Percentiles rank a stretch among this genome's conserved stretches.
Conservation (phyloP, 2,113 vertebrate species). For the Scophthalmus maximus region DNA sequence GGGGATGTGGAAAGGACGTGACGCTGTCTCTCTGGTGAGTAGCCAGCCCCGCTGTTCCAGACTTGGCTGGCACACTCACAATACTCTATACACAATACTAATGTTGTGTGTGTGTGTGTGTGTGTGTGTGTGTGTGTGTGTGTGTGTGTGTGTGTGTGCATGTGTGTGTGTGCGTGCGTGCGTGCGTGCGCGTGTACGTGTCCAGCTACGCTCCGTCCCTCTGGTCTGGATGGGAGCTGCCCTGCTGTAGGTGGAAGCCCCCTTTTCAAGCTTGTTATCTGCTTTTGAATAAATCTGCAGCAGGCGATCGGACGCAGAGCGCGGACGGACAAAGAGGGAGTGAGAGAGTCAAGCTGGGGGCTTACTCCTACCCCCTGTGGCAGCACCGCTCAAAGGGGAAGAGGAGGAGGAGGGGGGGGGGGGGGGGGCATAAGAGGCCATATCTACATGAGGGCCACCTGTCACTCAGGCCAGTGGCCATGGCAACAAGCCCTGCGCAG, state of each 20-base stretch:
- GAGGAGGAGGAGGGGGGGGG: neutral
- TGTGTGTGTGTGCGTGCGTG: neutral
- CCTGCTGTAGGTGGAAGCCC: slow-evolving; percentile 58
- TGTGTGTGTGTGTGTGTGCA: no score
- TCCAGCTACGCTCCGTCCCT: slow-evolving; percentile 27
- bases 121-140: no score
- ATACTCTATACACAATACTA: slow-evolving; percentile 8
- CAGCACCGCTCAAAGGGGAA: slow-evolving; percentile 20
- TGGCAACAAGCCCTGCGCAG: slow-evolving; percentile 77
- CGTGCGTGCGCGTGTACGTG: neutral
- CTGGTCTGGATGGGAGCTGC: slow-evolving; percentile 38
- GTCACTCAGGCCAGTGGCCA: slow-evolving; percentile 79
- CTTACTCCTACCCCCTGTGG: slow-evolving; percentile 38
- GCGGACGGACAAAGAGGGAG: slow-evolving; percentile 52
- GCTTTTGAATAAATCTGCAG: slow-evolving; percentile 64
- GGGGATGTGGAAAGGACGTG: slow-evolving; percentile 64
- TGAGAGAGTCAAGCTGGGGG: slow-evolving; percentile 29
- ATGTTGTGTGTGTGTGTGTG: neutral
- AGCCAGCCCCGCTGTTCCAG: slow-evolving; percentile 49
- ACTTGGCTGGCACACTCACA: slow-evolving; percentile 27
- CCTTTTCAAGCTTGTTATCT: slow-evolving; percentile 61
- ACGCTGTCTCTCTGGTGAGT: slow-evolving; percentile 62
- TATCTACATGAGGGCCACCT: slow-evolving; percentile 72
- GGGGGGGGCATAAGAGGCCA: slow-evolving; percentile 62
- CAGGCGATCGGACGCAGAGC: slow-evolving; percentile 30